These are phyloP conservation scores for Drosophila crucigera DNA, from an alignment of 2,888 invertebrate species.

Conservation along the genomic window DNA sequence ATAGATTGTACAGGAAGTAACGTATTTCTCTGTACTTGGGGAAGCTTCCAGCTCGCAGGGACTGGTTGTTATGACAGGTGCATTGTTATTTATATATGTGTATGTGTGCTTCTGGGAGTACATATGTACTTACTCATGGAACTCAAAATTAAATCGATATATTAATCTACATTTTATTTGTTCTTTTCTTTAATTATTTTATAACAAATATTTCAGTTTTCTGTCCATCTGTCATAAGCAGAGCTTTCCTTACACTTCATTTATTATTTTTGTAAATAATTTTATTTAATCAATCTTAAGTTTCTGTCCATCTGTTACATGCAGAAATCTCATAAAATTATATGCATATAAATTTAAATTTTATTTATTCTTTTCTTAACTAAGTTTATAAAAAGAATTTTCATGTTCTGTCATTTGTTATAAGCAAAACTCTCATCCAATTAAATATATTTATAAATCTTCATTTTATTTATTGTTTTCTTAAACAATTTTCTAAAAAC, in stretches of 20 bases:
- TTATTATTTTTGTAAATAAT: too few relatives aligned
- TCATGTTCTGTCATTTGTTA: background rate
- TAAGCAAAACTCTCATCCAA: background rate
- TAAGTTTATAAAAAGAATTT: background rate
- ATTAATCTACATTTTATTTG: background rate
- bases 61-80: slow-evolving; percentile 19
- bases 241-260: too few relatives aligned
- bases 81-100: background rate
- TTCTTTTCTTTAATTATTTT: background rate
- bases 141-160: background rate
- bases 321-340: background rate
- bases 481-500: background rate
- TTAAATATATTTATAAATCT: background rate
- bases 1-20: slow-evolving; percentile 33
- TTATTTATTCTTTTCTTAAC: background rate
- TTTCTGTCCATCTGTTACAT: too few relatives aligned
- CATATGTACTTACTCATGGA: background rate
- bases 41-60: slow-evolving; percentile 6
- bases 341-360: background rate
- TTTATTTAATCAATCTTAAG: too few relatives aligned
- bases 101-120: background rate
- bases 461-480: background rate
- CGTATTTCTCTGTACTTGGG: slow-evolving; percentile 3
- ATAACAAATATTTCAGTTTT: background rate
- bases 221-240: background rate